Evolutionary conservation across 2,797 vertebrate genomes (phyloP).

Genomic region (Lycodopsis pacificus): DNA sequence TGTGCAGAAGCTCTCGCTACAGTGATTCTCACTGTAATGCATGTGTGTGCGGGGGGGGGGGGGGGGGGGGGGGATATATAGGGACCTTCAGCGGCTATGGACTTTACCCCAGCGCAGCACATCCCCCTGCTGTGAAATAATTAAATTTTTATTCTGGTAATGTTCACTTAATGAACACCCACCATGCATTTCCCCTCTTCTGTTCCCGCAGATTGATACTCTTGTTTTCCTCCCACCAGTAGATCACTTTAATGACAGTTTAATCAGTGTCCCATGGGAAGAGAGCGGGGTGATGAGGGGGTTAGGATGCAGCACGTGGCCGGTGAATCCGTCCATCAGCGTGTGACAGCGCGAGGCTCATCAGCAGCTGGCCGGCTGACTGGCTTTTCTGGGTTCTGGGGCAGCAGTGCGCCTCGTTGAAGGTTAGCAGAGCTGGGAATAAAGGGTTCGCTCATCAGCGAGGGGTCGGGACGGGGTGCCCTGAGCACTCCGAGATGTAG

Average conservation of each 20-base stretch:
- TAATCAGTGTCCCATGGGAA: constrained; percentile 57
- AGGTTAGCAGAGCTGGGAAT: constrained; percentile 39
- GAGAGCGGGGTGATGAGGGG: constrained; percentile 7
- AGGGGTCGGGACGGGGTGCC: constrained; percentile 5
- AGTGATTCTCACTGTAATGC: constrained; percentile 15
- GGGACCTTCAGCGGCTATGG: constrained; percentile 30
- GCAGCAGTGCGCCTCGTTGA: constrained; percentile 6
- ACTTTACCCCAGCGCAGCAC: constrained; percentile 20
- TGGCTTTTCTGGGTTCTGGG: constrained; percentile 18
- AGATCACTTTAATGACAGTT: constrained; percentile 58
- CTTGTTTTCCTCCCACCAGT: constrained; percentile 24
- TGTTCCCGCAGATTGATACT: constrained; percentile 36
- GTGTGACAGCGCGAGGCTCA: constrained; percentile 41
- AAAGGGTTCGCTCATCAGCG: constrained; percentile 31
- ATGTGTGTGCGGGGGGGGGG: not conserved
- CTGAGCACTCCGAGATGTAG: constrained; percentile 1
- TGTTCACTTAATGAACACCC: constrained; percentile 67
- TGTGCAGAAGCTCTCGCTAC: not conserved
- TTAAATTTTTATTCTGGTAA: constrained; percentile 63
- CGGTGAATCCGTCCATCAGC: constrained; percentile 30
- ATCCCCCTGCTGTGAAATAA: constrained; percentile 66
- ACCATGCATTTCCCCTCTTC: constrained; percentile 21
- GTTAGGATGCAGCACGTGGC: constrained; percentile 26
- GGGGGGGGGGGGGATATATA: not conserved
- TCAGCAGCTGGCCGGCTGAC: constrained; percentile 10